phyloP scores from a whole-genome alignment of 2,888 invertebrate genomes.

The Hipparchia sbordonii region DNA sequence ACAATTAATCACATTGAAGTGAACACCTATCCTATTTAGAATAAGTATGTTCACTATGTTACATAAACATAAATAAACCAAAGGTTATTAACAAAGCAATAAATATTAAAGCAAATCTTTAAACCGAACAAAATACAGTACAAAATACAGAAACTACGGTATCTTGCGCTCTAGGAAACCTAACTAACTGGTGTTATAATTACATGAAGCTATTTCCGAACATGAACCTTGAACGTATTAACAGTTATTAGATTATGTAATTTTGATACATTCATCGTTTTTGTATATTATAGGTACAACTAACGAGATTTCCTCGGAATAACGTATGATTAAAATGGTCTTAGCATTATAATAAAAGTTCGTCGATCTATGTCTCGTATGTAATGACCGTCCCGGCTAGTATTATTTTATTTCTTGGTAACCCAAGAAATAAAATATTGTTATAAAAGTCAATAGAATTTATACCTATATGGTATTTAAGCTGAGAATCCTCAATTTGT shows the following conservation, averaged over 20 bases:
- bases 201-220: constrained; percentile 32
- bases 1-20: neutral
- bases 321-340: neutral
- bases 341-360: neutral
- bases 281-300: neutral
- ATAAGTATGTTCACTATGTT: too few species aligned
- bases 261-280: constrained; percentile 15
- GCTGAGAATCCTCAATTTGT: neutral
- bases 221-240: constrained; percentile 36
- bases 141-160: constrained; percentile 16
- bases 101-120: too few species aligned
- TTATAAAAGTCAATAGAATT: neutral
- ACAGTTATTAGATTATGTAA: constrained; percentile 11
- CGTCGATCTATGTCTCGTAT: neutral
- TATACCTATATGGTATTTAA: neutral
- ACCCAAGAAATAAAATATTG: too few species aligned
- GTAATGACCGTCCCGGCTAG: neutral
- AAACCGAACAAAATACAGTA: too few species aligned
- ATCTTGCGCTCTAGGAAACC: constrained; percentile 36
- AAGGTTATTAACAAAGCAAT: neutral
- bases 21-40: neutral
- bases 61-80: neutral
- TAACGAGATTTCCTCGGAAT: neutral
- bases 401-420: too few species aligned
- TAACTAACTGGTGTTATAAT: constrained; percentile 33